These are phyloP conservation scores for Hirtodrosophila cameraria DNA, from an alignment of 2,888 invertebrate species.

Conservation along the genomic window DNA sequence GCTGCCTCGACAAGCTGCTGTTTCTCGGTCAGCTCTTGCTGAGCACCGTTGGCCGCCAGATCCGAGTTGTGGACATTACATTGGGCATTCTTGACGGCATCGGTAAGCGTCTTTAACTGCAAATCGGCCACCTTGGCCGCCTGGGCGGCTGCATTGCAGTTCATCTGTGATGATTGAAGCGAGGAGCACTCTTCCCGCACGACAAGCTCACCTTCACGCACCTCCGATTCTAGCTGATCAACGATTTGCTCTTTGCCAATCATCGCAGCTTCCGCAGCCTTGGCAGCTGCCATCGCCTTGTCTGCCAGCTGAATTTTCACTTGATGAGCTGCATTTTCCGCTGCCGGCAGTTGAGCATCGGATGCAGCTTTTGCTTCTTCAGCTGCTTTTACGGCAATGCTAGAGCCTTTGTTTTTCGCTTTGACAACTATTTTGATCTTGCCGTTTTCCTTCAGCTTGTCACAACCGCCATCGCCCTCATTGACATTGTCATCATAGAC, in stretches of 20 bases:
- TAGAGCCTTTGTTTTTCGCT: conserved; percentile 85
- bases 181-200: conserved; percentile 87
- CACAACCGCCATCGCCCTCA: background rate
- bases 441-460: conserved; percentile 7
- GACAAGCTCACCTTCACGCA: conserved; percentile 88
- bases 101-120: conserved; percentile 85
- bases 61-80: conserved; percentile 87
- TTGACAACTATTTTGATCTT: conserved; percentile 10
- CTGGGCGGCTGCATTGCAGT: conserved; percentile 87
- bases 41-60: conserved; percentile 86
- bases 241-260: conserved; percentile 89
- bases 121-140: conserved; percentile 87
- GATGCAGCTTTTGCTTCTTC: conserved; percentile 89
- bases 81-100: conserved; percentile 85
- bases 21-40: conserved; percentile 87
- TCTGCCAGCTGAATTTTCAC: conserved; percentile 89
- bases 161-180: conserved; percentile 87
- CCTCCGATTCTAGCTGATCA: conserved; percentile 88
- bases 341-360: conserved; percentile 90
- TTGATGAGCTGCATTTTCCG: conserved; percentile 89
- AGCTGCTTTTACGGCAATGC: conserved; percentile 90
- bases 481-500: conserved; percentile 1
- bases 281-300: conserved; percentile 89
- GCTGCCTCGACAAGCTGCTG: conserved; percentile 89
- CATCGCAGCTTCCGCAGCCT: conserved; percentile 89